These are phyloP conservation scores for Micrasema minimum DNA, from an alignment of 1,140 invertebrate species.

Conservation along the genomic window DNA sequence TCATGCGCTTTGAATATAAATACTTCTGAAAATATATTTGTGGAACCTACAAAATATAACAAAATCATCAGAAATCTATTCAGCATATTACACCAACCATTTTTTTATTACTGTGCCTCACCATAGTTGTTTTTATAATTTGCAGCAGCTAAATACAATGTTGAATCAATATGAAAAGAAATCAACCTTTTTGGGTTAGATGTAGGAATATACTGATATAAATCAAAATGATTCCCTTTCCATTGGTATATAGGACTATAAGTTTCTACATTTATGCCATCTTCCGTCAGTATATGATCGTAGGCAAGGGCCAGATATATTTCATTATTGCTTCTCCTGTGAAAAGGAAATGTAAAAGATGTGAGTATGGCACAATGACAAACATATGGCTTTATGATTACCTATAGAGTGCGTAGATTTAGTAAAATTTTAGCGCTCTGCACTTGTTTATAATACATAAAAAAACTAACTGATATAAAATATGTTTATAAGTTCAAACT, in stretches of 20 bases:
- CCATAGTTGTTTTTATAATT: conserved; percentile 60
- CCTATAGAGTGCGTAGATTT: no score
- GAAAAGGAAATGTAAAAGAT: no score
- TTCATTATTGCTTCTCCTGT: conserved; percentile 52
- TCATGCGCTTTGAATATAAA: conserved; percentile 60
- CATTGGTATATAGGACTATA: conserved; percentile 61
- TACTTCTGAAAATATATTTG: conserved; percentile 63
- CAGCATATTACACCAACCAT: no score
- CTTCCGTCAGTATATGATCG: conserved; percentile 38
- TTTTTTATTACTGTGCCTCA: no score
- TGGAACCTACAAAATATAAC: conserved; percentile 56
- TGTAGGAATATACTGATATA: conserved; percentile 58
- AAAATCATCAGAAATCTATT: not conserved
- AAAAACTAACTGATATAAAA: no score
- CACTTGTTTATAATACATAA: no score
- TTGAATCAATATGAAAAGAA: conserved; percentile 58
- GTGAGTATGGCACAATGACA: no score
- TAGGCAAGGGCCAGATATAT: conserved; percentile 56
- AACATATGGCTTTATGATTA: no score
- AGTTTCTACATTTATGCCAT: conserved; percentile 41
- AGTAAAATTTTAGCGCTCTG: no score
- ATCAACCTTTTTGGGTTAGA: conserved; percentile 58
- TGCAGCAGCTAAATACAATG: conserved; percentile 61
- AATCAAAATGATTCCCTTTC: conserved; percentile 67
- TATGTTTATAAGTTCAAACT: no score